Evolutionary conservation across 92 coral and sea anemone genomes (phyloP).

Genomic region (Heliopora coerulea): DNA sequence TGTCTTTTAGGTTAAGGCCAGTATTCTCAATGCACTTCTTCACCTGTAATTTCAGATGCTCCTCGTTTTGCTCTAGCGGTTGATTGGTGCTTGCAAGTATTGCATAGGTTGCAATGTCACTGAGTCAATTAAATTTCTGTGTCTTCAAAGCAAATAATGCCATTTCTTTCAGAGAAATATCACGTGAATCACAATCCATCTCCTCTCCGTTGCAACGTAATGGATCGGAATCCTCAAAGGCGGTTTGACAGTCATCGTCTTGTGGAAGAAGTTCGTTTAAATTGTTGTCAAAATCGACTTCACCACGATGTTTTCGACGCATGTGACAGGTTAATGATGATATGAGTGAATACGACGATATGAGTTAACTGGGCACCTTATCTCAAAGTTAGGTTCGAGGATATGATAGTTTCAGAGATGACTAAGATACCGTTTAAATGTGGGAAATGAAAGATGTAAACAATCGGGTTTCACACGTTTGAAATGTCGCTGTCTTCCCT

Average conservation of each 20-base stretch:
- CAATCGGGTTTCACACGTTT: not conserved
- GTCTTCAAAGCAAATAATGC: constrained; percentile 47
- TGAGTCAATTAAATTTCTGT: constrained; percentile 47
- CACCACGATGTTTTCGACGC: constrained; percentile 42
- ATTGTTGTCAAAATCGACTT: not conserved
- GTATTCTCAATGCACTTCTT: constrained; percentile 21
- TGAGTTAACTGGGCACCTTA: constrained; percentile 26
- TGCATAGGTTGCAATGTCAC: constrained; percentile 44
- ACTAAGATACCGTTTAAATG: constrained; percentile 13
- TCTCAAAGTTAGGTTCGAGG: constrained; percentile 40
- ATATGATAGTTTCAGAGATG: constrained; percentile 18
- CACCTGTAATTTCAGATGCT: constrained; percentile 30
- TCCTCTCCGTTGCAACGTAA: not conserved
- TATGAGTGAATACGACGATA: constrained; percentile 39
- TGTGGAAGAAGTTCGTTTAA: not conserved
- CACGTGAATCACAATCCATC: not conserved
- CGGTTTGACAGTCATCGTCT: not conserved
- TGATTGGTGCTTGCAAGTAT: constrained; percentile 38
- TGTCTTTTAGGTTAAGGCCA: constrained; percentile 23
- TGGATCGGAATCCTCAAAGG: not conserved
- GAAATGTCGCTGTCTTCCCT: too few species aligned
- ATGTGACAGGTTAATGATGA: constrained; percentile 50
- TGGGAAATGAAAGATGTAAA: constrained; percentile 18
- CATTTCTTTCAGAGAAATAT: constrained; percentile 7
- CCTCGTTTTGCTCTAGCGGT: constrained; percentile 33